Percentiles rank a stretch among this genome's conserved stretches.
Conservation (phyloP, 2,888 invertebrate genomes). For the Athripsodes cinereus region DNA sequence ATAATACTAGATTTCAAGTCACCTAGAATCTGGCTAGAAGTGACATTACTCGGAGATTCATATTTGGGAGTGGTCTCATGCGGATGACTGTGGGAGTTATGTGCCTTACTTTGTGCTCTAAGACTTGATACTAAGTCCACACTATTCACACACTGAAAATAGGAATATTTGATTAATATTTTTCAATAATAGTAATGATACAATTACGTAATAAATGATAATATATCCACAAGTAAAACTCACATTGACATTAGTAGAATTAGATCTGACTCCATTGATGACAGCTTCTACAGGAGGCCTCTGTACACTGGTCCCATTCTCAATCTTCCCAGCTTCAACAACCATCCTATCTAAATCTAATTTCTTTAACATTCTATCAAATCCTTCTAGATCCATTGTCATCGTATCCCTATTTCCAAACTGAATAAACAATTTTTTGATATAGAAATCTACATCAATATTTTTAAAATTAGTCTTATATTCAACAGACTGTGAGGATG, state of each 20-base stretch:
- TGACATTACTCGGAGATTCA: constrained; percentile 28
- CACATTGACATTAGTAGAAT: constrained; percentile 41
- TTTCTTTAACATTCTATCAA: constrained; percentile 59
- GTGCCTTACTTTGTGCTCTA: constrained; percentile 24
- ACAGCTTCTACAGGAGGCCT: constrained; percentile 16
- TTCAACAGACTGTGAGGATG: constrained; percentile 30
- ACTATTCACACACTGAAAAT: constrained; percentile 47
- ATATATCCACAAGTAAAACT: constrained; percentile 31
- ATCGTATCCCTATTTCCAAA: constrained; percentile 60
- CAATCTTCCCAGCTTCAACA: constrained; percentile 35
- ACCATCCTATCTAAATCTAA: constrained; percentile 52
- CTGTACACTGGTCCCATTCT: constrained; percentile 17
- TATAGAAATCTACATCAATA: constrained; percentile 52
- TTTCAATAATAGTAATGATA: neutral
- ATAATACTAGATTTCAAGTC: constrained; percentile 14
- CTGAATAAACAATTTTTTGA: constrained; percentile 60
- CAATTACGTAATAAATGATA: neutral
- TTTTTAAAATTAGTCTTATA: constrained; percentile 30
- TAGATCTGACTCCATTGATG: constrained; percentile 18
- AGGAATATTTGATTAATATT: constrained; percentile 9
- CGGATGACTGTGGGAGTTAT: constrained; percentile 29
- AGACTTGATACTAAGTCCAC: constrained; percentile 39
- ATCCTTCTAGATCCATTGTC: constrained; percentile 60
- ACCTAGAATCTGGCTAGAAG: constrained; percentile 6
- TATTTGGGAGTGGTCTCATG: constrained; percentile 33